A percentile compares a stretch with the other conserved stretches of the same genome.
Evolutionary conservation across 2,797 vertebrate species (phyloP).

Genomic region (Rhinogobio ventralis): DNA sequence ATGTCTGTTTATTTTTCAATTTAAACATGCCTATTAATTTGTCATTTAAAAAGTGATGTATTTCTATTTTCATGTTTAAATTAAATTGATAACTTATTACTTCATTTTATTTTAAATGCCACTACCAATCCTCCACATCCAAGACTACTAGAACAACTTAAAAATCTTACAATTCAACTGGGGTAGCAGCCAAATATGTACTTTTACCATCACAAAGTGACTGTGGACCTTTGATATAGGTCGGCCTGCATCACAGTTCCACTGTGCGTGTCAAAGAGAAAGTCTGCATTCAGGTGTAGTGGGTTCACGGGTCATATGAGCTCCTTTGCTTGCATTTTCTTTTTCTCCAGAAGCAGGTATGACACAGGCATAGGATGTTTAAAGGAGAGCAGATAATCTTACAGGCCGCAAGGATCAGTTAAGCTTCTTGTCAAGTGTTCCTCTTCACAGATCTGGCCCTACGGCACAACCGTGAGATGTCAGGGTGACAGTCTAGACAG

Average conservation of each 20-base stretch:
- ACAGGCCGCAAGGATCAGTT: constrained; percentile 72
- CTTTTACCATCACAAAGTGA: constrained; percentile 1
- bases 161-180: background rate
- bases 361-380: constrained; percentile 31
- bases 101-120: background rate
- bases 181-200: background rate
- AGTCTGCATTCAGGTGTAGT: constrained; percentile 22
- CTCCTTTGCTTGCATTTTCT: constrained; percentile 18
- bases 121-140: too few relatives aligned
- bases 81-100: background rate
- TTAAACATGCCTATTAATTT: background rate
- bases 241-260: constrained; percentile 3
- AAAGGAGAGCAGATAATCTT: constrained; percentile 69
- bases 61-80: background rate
- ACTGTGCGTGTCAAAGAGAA: background rate
- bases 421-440: constrained; percentile 67
- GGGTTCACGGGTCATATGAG: constrained; percentile 17
- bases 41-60: background rate
- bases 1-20: background rate
- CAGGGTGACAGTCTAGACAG: constrained; percentile 77
- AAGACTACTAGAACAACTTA: background rate
- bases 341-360: constrained; percentile 46
- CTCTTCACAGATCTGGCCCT: constrained; percentile 67
- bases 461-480: constrained; percentile 67
- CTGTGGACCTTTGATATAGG: constrained; percentile 15